Evolutionary conservation across 2,888 invertebrate genomes (phyloP).

Genomic region (Dynastes grantii): DNA sequence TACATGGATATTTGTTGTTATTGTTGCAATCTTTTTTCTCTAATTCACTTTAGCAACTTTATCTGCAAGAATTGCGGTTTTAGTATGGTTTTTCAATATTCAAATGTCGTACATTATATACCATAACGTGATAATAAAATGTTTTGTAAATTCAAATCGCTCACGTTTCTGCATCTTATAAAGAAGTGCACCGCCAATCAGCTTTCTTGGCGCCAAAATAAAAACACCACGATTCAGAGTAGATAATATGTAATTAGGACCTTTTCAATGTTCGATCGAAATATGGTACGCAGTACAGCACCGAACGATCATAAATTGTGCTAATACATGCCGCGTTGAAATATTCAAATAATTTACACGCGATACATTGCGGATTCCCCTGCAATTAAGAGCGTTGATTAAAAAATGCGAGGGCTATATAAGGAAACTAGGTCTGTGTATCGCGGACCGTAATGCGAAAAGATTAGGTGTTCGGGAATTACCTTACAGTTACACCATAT

Average conservation of each 20-base stretch:
- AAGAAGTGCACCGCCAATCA: not conserved
- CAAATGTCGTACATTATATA: too few species aligned
- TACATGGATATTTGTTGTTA: too few species aligned
- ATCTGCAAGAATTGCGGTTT: too few species aligned
- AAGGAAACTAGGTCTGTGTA: slow-evolving; percentile 35
- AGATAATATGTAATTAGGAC: slow-evolving; percentile 14
- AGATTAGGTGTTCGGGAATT: slow-evolving; percentile 16
- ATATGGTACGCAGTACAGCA: not conserved
- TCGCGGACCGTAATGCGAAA: slow-evolving; percentile 8
- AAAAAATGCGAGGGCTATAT: slow-evolving; percentile 16
- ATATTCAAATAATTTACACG: slow-evolving; percentile 24
- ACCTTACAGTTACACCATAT: slow-evolving; percentile 22
- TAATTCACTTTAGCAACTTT: too few species aligned
- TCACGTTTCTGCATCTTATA: too few species aligned
- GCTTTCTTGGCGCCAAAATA: not conserved
- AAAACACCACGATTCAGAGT: not conserved
- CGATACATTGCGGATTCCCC: slow-evolving; percentile 21
- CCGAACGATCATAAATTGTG: slow-evolving; percentile 5
- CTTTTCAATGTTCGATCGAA: slow-evolving; percentile 3
- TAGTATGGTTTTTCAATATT: too few species aligned
- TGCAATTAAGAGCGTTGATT: slow-evolving; percentile 21
- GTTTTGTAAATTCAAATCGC: too few species aligned
- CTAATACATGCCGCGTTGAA: slow-evolving; percentile 7
- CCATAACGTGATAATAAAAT: too few species aligned
- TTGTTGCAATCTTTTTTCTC: too few species aligned